Base-by-base conservation (phyloP, 1,140 invertebrate genomes). In the Aphis craccivora region DNA sequence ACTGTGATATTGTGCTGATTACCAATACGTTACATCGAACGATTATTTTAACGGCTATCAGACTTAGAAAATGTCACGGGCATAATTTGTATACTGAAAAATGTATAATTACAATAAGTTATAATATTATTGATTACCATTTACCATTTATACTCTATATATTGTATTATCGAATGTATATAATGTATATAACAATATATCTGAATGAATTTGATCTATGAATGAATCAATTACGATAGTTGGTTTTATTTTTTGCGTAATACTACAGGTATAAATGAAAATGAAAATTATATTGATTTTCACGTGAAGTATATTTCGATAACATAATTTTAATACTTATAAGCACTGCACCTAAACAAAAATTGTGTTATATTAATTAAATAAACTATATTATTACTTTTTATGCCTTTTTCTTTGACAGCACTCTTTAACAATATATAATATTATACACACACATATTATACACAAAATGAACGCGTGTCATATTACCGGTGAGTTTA, bases 401-500 rank as follows among this genome's bases (percentile, higher is more conserved):
- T 90, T 90, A 90, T 67, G 89, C 25, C 4, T 90, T 90, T 90
- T 90, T 30, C 37, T 25, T 37, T 23, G 37, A 40, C 88, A 40
- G 37, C 5, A 53, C 51, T 89, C 51, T 89, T 23, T 89, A 48
- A n/a, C 43, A 45, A 86, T n/a, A 87, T 48, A 20, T 30, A 30
- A 30, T 83, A 37, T 37, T 37, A 35, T 20, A 88, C 48, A n/a
- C 22, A 53, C 53, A 53, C 53, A 53, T 6, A 53, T 22, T 6
- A 53, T 22, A 53, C 51, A 22, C 60, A 67, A 45, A 90, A 90
- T 23, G 53, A 67, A 43, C 55, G 53, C 89, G 89, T 90, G 55
- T 90, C 89, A 30, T 90, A 90, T 90, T 90, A 90, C 89, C 53
- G 40, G 37, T n/a, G 22, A 40, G 53, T 90, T 90, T 40, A 90